Percentiles rank a stretch among this genome's conserved stretches.
phyloP scores from a whole-genome alignment of 2,888 invertebrate genomes.

The Sialis lutaria region DNA sequence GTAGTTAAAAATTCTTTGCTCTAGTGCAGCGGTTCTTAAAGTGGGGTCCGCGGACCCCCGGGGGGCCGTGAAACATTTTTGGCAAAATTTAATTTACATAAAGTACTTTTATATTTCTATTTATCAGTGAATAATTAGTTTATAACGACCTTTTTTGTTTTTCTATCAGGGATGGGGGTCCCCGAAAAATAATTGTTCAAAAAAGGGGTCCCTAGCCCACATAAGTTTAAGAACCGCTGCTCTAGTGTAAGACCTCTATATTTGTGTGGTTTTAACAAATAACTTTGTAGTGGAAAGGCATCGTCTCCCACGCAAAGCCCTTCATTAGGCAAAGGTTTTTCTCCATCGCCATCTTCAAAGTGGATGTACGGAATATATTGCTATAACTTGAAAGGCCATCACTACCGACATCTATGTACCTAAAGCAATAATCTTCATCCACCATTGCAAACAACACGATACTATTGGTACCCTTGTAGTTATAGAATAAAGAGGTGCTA shows the following conservation, averaged over 20 bases:
- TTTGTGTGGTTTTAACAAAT: neutral
- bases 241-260: neutral
- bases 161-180: too few species aligned
- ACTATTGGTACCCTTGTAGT: conserved; percentile 14
- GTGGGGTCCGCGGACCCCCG: too few species aligned
- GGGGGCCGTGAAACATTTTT: too few species aligned
- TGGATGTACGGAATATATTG: conserved; percentile 12
- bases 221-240: too few species aligned
- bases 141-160: too few species aligned
- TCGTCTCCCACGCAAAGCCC: neutral
- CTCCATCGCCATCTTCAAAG: conserved; percentile 8
- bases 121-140: too few species aligned
- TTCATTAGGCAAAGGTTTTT: neutral
- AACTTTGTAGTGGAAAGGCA: neutral
- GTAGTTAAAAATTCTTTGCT: neutral
- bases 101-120: too few species aligned
- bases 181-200: too few species aligned
- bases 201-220: too few species aligned
- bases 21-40: too few species aligned
- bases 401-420: conserved; percentile 13
- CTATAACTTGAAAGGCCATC: conserved; percentile 14
- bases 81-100: too few species aligned
- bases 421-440: conserved; percentile 16
- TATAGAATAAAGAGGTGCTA: conserved; percentile 13
- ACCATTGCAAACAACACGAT: too few species aligned